A percentile compares a stretch with the other conserved stretches of the same genome.
These are phyloP conservation scores for Gymnocephalus cernua DNA, from an alignment of 2,113 vertebrate species.

Conservation along the genomic window DNA sequence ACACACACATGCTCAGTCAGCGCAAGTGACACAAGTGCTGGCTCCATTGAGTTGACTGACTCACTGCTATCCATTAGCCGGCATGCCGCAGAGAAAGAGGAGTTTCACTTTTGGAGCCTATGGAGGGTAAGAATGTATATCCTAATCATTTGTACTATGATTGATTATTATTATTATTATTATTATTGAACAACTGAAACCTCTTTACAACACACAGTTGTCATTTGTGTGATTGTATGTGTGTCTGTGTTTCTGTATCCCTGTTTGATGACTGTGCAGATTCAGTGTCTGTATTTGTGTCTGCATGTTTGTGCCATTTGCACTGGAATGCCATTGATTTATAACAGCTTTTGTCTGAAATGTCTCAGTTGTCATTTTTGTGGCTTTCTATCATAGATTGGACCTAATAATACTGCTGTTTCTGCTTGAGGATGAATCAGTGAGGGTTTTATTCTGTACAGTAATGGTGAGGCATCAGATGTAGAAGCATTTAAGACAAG, in stretches of 20 bases:
- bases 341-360: conserved; percentile 6
- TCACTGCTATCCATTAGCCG: conserved; percentile 63
- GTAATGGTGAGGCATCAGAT: not conserved
- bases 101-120: conserved; percentile 86
- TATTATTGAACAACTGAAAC: not conserved
- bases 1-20: conserved; percentile 70
- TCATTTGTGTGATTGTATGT: conserved; percentile 8
- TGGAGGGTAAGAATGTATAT: conserved; percentile 79
- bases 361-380: not conserved
- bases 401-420: not conserved
- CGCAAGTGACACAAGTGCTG: conserved; percentile 76
- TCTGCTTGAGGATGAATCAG: not conserved
- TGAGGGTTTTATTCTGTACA: not conserved
- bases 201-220: not conserved
- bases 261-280: conserved; percentile 71
- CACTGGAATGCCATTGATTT: conserved; percentile 21
- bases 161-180: too few relatives aligned
- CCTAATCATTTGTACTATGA: not conserved
- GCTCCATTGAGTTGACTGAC: conserved; percentile 73
- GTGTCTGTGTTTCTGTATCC: conserved; percentile 20
- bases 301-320: conserved; percentile 35
- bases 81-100: conserved; percentile 84
- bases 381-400: not conserved
- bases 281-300: conserved; percentile 48
- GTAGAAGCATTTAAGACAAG: conserved; percentile 12